A percentile compares a stretch with the other conserved stretches of the same genome.
phyloP scores from a whole-genome alignment of 2,797 vertebrate genomes.

The Sebastes steindachneri region DNA sequence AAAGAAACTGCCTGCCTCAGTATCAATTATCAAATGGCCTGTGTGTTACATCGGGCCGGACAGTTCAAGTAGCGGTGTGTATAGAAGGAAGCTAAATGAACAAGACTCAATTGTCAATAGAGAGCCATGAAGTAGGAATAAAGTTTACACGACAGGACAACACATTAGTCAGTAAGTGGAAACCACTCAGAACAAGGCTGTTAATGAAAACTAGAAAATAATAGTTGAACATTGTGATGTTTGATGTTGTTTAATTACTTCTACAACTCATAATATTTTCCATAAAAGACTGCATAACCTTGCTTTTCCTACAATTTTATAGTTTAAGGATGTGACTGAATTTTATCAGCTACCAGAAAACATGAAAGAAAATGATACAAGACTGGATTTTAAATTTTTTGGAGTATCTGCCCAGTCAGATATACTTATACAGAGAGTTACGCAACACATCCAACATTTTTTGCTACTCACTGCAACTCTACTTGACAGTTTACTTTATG shows the following conservation, averaged over 20 bases:
- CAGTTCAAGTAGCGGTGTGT: constrained; percentile 8
- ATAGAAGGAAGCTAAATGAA: background rate
- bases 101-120: background rate
- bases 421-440: background rate
- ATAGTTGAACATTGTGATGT: background rate
- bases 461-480: background rate
- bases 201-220: background rate
- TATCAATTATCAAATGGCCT: constrained; percentile 72
- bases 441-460: background rate
- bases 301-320: background rate
- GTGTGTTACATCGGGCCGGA: constrained; percentile 22
- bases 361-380: background rate
- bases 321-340: background rate
- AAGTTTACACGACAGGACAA: constrained; percentile 28
- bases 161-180: background rate
- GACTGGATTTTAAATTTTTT: constrained; percentile 1
- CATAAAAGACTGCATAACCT: background rate
- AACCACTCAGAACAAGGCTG: background rate
- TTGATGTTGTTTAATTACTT: background rate
- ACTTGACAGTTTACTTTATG: constrained; percentile 3
- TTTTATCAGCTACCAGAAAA: constrained; percentile 4
- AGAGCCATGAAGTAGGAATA: constrained; percentile 4
- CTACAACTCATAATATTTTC: background rate
- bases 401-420: background rate
- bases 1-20: constrained; percentile 62